Evolutionary conservation across 2,888 invertebrate species (phyloP), one percentile per base, ranked within the genome.

Genomic region (Arctia plantaginis): DNA sequence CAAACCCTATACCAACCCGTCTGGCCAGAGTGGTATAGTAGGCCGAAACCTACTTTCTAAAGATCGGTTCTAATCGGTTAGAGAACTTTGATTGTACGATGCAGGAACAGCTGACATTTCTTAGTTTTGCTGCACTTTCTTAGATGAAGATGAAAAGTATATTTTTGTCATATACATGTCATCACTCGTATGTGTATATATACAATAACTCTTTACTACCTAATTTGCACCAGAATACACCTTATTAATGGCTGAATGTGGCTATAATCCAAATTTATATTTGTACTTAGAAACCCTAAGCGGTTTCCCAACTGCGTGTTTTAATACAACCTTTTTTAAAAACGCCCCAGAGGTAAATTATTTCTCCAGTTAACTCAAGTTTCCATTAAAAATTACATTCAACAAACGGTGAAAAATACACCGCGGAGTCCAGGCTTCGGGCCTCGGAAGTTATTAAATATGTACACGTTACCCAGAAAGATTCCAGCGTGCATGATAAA

Each of bases 401-500:
- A 64, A 75, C 62, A 69, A 55, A 51, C 30, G 69, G 41, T 64
- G 18, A 77, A 74, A 78, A 74, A 74, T 74, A 64, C 18, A 55
- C 67, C 69, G 66, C n/a, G 12, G 35, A 51, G 72, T 72, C 72
- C 79, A 66, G 27, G 35, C 69, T 71, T 51, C 66, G 67, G 75
- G 82, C 71, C 85, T 75, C 75, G 81, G 80, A 79, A 77, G 68
- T 80, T 70, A 73, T 85, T 67, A 75, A 77, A 81, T 82, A 85
- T 84, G 80, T 75, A 84, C 75, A 77, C 74, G 77, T 71, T 74
- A 75, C 69, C 77, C 72, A 80, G 76, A 85, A 77, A 76, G 79
- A 85, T 85, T 80, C 82, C 71, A 62, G 79, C 51, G 41, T 75
- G 68, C 79, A 79, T 78, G 73, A 81, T 80, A 77, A 82, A 86